Conservation (phyloP, 2,113 vertebrate genomes). For the Rhagologus leucostigma region DNA sequence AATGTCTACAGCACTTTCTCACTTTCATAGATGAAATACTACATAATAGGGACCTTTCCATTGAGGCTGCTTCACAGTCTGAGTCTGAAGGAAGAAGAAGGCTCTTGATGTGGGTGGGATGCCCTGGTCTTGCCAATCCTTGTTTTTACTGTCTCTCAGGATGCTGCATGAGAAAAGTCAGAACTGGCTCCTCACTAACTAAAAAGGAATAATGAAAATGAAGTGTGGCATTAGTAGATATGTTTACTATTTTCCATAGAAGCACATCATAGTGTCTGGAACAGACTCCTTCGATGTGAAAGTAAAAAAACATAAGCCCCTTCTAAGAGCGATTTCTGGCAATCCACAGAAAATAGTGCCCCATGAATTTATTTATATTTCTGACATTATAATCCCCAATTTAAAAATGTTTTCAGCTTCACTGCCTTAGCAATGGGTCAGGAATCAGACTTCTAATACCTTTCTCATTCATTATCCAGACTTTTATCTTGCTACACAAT, state of each 20-base stretch:
- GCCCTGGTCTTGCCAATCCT: fast-evolving
- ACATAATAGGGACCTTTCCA: neutral
- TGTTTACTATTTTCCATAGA: neutral
- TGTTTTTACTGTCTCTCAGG: neutral
- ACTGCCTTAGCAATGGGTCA: neutral
- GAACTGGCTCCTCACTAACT: neutral
- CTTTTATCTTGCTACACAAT: neutral
- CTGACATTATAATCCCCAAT: neutral
- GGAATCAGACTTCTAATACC: neutral
- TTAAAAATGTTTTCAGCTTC: neutral
- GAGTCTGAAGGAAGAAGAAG: neutral
- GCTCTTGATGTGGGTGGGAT: neutral
- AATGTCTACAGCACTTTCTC: neutral
- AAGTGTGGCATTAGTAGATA: neutral
- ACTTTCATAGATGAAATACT: neutral
- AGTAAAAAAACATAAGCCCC: fast-evolving
- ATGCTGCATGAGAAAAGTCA: neutral
- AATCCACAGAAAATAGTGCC: neutral
- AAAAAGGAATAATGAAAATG: neutral
- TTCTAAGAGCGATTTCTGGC: neutral
- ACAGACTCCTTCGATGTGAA: neutral
- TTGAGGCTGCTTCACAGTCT: neutral
- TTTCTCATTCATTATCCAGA: neutral
- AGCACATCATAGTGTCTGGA: neutral
- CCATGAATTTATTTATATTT: neutral